Conservation (phyloP, 2,888 invertebrate genomes). For the Rotaria sp. region DNA sequence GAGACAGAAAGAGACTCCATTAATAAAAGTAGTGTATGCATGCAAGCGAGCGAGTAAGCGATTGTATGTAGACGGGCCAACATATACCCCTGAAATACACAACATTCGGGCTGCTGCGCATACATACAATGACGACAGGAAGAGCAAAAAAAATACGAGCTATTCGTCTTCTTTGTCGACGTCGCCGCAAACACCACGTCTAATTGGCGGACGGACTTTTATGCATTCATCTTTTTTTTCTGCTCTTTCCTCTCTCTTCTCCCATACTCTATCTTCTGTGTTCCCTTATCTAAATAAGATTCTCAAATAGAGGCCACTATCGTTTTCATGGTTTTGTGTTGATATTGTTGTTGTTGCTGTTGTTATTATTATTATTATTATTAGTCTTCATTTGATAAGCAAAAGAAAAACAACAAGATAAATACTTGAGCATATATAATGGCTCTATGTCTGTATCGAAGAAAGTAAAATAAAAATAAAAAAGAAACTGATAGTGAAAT, state of each 20-base stretch:
- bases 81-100: neutral
- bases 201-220: neutral
- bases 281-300: conserved; percentile 2
- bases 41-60: neutral
- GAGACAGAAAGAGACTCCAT: neutral
- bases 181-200: neutral
- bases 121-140: neutral
- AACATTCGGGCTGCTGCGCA: neutral
- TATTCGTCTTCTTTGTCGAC: neutral
- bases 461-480: neutral
- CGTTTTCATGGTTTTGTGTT: conserved; percentile 13
- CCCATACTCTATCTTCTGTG: neutral
- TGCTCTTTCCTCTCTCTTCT: neutral
- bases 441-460: neutral
- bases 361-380: neutral
- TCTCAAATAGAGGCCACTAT: neutral
- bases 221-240: neutral
- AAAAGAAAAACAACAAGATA: neutral
- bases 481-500: neutral
- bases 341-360: neutral
- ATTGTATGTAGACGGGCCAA: neutral
- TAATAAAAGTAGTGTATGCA: neutral
- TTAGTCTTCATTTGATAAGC: neutral
- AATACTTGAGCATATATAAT: neutral
- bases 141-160: neutral